These are phyloP conservation scores for Cheilosia pagana DNA, from an alignment of 2,888 invertebrate species.

Conservation along the genomic window DNA sequence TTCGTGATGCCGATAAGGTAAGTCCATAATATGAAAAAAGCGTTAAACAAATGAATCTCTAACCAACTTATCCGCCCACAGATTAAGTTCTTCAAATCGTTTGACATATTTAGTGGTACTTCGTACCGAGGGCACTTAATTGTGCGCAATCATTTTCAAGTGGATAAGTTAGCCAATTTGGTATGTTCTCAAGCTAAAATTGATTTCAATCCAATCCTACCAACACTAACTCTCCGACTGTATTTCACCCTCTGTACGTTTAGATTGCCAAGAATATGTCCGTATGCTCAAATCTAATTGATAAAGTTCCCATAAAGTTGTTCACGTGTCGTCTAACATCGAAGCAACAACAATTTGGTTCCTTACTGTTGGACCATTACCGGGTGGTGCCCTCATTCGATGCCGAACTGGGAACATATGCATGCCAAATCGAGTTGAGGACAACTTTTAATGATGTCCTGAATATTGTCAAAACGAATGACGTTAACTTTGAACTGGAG, in stretches of 20 bases:
- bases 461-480: slow-evolving; percentile 80
- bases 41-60: slow-evolving; percentile 21
- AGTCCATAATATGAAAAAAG: slow-evolving; percentile 57
- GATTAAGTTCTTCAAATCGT: slow-evolving; percentile 82
- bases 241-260: slow-evolving; percentile 30
- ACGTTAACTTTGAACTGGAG: slow-evolving; percentile 81
- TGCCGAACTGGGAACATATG: slow-evolving; percentile 79
- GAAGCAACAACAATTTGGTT: slow-evolving; percentile 79
- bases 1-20: slow-evolving; percentile 83
- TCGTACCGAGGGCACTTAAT: slow-evolving; percentile 81
- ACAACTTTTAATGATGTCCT: slow-evolving; percentile 80
- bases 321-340: slow-evolving; percentile 81
- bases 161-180: slow-evolving; percentile 83
- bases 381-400: slow-evolving; percentile 81
- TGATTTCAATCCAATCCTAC: slow-evolving; percentile 48
- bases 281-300: slow-evolving; percentile 80
- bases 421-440: slow-evolving; percentile 80
- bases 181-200: slow-evolving; percentile 78
- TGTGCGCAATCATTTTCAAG: slow-evolving; percentile 83
- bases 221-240: not conserved
- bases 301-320: slow-evolving; percentile 78
- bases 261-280: slow-evolving; percentile 82
- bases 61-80: slow-evolving; percentile 68
- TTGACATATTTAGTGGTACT: slow-evolving; percentile 82
- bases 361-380: slow-evolving; percentile 80